Evolutionary conservation across 2,113 vertebrate genomes (phyloP).

Genomic region (Lathamus discolor): DNA sequence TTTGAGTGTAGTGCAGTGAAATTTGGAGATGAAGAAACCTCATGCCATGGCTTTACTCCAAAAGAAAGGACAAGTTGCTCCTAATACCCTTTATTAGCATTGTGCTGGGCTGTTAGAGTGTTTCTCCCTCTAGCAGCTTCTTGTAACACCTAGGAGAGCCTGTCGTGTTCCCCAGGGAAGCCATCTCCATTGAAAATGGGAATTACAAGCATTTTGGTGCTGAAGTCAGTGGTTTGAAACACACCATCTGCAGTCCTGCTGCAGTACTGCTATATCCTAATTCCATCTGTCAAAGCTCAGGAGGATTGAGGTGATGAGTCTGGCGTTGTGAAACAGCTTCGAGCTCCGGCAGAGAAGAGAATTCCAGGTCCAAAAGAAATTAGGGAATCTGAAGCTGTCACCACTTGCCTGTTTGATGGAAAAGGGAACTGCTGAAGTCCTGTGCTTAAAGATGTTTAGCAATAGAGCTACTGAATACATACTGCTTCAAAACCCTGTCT

Average conservation of each 20-base stretch:
- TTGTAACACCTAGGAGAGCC: not conserved
- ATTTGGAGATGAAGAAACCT: not conserved
- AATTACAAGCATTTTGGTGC: slow-evolving; percentile 10
- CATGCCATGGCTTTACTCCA: not conserved
- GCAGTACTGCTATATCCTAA: slow-evolving; percentile 28
- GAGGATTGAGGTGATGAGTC: not conserved
- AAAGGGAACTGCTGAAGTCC: not conserved
- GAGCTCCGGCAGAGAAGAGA: not conserved
- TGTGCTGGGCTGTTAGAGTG: not conserved
- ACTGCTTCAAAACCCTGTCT: not conserved
- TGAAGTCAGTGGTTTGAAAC: slow-evolving; percentile 22
- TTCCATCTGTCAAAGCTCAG: slow-evolving; percentile 37
- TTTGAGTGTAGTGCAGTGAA: not conserved
- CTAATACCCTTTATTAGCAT: not conserved
- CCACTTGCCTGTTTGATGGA: not conserved
- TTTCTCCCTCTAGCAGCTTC: not conserved
- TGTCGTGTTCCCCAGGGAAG: not conserved
- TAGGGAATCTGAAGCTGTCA: slow-evolving; percentile 3
- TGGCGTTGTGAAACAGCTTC: not conserved
- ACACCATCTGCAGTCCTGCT: slow-evolving; percentile 34
- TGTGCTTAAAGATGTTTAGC: not conserved
- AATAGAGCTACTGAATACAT: not conserved
- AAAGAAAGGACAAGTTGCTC: not conserved
- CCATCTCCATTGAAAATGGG: not conserved
- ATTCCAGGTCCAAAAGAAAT: not conserved